A percentile compares a stretch with the other conserved stretches of the same genome.
phyloP scores from a whole-genome alignment of 92 coral and sea anemone genomes.

The Anthopleura xanthogrammica region DNA sequence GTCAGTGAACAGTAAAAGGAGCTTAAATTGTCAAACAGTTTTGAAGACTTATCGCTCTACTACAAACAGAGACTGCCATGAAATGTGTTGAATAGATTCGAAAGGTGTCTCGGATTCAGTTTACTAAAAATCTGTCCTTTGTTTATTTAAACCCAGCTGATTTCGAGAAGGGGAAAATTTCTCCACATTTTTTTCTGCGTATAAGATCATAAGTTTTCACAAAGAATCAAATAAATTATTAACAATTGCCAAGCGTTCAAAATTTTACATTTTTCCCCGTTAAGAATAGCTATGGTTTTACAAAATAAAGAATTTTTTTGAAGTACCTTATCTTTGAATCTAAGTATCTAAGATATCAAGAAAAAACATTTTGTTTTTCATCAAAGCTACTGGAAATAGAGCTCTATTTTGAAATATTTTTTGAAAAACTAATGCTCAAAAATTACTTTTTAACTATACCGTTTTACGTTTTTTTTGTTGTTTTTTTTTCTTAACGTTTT shows the following conservation, averaged over 20 bases:
- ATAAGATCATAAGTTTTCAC: neutral
- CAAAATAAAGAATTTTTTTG: neutral
- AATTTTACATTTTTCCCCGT: neutral
- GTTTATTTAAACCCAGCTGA: neutral
- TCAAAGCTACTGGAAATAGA: neutral
- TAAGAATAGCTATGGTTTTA: neutral
- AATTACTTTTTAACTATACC: too few species aligned
- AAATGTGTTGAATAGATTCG: slow-evolving; percentile 7
- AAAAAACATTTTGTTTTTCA: neutral
- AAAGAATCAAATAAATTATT: neutral
- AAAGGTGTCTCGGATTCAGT: neutral
- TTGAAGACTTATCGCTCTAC: slow-evolving; percentile 12
- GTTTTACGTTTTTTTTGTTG: too few species aligned
- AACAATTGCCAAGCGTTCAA: neutral
- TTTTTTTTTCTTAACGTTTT: too few species aligned
- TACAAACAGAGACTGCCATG: neutral
- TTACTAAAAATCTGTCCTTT: neutral
- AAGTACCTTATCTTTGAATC: neutral
- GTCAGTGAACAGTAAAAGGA: slow-evolving; percentile 11
- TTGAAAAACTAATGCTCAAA: too few species aligned
- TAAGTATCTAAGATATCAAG: neutral
- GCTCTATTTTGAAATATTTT: too few species aligned
- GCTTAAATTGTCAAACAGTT: slow-evolving; percentile 35
- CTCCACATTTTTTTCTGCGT: neutral
- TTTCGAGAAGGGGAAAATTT: neutral